These are phyloP conservation scores for Bolinopsis microptera DNA, from an alignment of 37 sponge, comb jelly and placozoan genomes.

Conservation along the genomic window DNA sequence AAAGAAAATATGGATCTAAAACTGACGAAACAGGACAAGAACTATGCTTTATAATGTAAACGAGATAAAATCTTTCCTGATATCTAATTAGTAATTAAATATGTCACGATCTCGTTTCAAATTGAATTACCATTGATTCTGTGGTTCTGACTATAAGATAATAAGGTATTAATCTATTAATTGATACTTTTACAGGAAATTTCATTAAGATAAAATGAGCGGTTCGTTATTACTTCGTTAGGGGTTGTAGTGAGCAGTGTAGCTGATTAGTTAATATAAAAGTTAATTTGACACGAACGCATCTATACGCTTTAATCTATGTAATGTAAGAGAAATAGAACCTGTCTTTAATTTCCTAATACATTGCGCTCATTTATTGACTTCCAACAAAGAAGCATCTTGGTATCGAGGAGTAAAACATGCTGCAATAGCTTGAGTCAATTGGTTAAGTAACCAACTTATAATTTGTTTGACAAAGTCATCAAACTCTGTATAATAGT, in stretches of 20 bases:
- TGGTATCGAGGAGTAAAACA: neutral
- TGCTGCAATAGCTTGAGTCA: neutral
- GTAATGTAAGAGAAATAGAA: neutral
- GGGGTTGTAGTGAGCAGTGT: neutral
- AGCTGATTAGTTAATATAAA: neutral
- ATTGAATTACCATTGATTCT: neutral
- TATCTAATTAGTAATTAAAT: too few species aligned
- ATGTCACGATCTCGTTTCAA: neutral
- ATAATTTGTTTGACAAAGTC: neutral
- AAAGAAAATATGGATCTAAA: too few species aligned
- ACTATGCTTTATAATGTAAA: too few species aligned
- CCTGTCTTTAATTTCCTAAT: neutral
- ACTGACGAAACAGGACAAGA: too few species aligned
- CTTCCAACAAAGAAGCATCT: neutral
- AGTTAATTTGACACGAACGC: neutral
- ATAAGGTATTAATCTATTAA: neutral
- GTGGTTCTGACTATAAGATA: neutral
- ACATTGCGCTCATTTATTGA: neutral
- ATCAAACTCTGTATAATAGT: too few species aligned
- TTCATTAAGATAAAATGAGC: neutral
- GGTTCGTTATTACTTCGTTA: neutral
- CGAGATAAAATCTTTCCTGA: too few species aligned
- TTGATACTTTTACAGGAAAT: neutral
- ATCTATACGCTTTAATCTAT: neutral
- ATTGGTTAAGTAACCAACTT: neutral